Conservation (phyloP, 2,888 invertebrate species). For the Apocheima hispidaria region DNA sequence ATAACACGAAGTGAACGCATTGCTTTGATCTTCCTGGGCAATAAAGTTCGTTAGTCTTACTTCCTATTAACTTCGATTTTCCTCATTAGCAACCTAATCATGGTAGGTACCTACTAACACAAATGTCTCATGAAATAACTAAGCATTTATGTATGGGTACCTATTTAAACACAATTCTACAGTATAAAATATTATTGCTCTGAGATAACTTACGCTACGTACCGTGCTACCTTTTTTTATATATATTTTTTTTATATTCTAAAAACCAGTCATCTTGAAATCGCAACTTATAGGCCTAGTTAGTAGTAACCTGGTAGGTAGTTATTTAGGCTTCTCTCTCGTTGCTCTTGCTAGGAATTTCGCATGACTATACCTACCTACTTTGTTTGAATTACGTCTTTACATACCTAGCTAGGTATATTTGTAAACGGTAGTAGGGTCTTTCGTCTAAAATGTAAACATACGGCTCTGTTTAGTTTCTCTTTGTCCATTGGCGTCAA, state of each 20-base stretch:
- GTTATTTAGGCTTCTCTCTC: too few species aligned
- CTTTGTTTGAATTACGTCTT: neutral
- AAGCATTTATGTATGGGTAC: too few species aligned
- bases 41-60: neutral
- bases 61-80: neutral
- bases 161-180: too few species aligned
- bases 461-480: conserved; percentile 53
- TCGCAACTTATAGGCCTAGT: too few species aligned
- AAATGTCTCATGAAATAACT: neutral
- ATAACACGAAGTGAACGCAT: neutral
- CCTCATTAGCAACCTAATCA: neutral
- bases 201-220: too few species aligned
- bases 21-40: neutral
- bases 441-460: conserved; percentile 54
- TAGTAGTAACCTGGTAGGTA: too few species aligned
- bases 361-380: neutral
- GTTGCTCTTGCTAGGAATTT: too few species aligned
- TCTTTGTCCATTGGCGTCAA: conserved; percentile 65
- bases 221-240: too few species aligned
- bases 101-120: neutral
- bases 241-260: too few species aligned
- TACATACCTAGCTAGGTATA: neutral
- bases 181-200: too few species aligned
- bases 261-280: too few species aligned
- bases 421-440: conserved; percentile 16